A percentile compares a stretch with the other conserved stretches of the same genome.
Evolutionary conservation across 2,797 vertebrate species (phyloP).

Genomic region (Scomberomorus guttatus): DNA sequence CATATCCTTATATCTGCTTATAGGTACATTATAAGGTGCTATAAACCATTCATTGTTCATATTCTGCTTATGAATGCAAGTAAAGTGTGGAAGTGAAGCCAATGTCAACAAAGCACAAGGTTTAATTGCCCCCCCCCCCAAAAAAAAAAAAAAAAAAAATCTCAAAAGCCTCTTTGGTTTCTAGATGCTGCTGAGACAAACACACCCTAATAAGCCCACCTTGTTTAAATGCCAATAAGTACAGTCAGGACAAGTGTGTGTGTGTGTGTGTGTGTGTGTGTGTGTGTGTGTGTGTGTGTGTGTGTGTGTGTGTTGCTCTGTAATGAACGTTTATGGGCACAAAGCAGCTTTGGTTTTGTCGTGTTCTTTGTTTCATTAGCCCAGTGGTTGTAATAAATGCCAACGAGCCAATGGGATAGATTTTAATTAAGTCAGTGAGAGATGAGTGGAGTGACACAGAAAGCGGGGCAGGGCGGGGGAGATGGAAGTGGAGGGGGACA

Average conservation of each 20-base stretch:
- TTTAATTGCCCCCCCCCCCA: too few relatives aligned
- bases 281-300: constrained; percentile 19
- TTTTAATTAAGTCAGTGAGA: constrained; percentile 86
- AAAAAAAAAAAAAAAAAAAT: too few relatives aligned
- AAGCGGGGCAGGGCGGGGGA: constrained; percentile 57
- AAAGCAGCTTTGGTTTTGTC: constrained; percentile 75
- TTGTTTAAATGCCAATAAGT: constrained; percentile 61
- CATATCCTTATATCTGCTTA: not conserved
- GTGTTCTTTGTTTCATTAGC: constrained; percentile 83
- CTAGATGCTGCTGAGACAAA: constrained; percentile 30
- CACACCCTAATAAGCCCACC: constrained; percentile 39
- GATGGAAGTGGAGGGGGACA: constrained; percentile 69
- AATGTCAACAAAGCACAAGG: constrained; percentile 13
- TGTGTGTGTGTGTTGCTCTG: constrained; percentile 26
- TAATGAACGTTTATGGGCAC: constrained; percentile 78
- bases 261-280: constrained; percentile 30
- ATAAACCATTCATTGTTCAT: not conserved
- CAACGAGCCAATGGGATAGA: constrained; percentile 83
- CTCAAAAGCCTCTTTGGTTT: not conserved
- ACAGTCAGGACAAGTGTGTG: constrained; percentile 34
- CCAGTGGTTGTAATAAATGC: constrained; percentile 83
- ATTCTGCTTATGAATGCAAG: not conserved
- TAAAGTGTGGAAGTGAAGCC: not conserved
- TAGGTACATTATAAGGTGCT: not conserved
- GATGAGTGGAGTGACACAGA: constrained; percentile 82